Evolutionary conservation across 2,113 vertebrate species (phyloP), one percentile per base, ranked within the genome.

Genomic region (Cavia porcellus): DNA sequence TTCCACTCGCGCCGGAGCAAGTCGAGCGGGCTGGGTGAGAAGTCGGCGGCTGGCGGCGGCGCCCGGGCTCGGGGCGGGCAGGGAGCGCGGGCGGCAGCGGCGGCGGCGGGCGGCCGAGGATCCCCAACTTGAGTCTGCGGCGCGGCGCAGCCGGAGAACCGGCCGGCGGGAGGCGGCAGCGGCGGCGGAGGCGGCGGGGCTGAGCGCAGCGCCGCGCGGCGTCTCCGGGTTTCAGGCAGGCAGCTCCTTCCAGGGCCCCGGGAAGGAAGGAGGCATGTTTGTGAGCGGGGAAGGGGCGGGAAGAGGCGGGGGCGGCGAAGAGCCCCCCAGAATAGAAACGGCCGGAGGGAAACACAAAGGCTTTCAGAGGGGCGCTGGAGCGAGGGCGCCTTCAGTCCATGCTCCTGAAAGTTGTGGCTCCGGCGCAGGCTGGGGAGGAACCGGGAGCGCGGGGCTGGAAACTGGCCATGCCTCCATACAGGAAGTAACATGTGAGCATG

Each of bases 401-500:
- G 99, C 98, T 96, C 96, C 93, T 72, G 90, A 96, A 96, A 98
- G 98, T 97, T 95, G 98, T 98, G 98, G 97, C 98, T 97, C 94
- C 97, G 96, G 98, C 95, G 96, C 97, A 96, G 98, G 96, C 98
- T 95, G 96, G 98, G 98, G 97, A 96, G 97, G 97, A 94, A 97
- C 95, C 97, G 98, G 98, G 98, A 98, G 97, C 98, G 98, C 97
- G 94, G 98, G 94, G 97, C 99, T 98, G 98, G 98, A 98, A 97
- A 98, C 98, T 99, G 98, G 98, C 99, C 99, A 99, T 99, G 98
- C 99, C 98, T 99, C 99, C 99, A 98, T 99, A 98, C 99, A 99
- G 99, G 99, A 99, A 99, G 99, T 99, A 99, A 98, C 99, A 99
- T 98, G 99, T 98, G 99, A 99, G 99, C 98, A 98, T 97, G 98